A percentile compares a stretch with the other conserved stretches of the same genome.
phyloP scores from a whole-genome alignment of 2,888 invertebrate genomes.

The Eupithecia subumbrata region DNA sequence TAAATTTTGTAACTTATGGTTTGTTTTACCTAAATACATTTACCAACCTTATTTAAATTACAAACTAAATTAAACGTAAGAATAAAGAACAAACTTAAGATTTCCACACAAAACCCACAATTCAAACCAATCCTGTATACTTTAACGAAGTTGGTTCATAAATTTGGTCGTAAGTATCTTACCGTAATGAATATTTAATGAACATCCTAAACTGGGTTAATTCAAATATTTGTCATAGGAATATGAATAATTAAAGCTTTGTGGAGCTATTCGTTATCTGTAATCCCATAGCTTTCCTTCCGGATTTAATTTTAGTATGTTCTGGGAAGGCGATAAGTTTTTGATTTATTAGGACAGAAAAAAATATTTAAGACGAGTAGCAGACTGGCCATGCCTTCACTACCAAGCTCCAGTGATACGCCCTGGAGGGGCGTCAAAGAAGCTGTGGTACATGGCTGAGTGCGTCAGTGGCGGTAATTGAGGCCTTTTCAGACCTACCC shows the following conservation, averaged over 20 bases:
- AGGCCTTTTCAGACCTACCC: too few relatives aligned
- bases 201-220: slow-evolving; percentile 21
- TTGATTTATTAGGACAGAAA: too few relatives aligned
- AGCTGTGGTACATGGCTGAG: too few relatives aligned
- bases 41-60: background rate
- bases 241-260: slow-evolving; percentile 20
- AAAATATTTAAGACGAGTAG: too few relatives aligned
- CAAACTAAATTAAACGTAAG: background rate
- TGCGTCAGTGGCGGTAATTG: too few relatives aligned
- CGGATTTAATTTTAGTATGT: background rate
- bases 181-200: slow-evolving; percentile 26
- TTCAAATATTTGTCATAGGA: slow-evolving; percentile 22
- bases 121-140: slow-evolving; percentile 13
- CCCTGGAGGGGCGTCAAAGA: too few relatives aligned
- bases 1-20: background rate
- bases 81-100: slow-evolving; percentile 8
- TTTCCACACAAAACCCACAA: slow-evolving; percentile 6
- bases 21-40: background rate
- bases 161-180: slow-evolving; percentile 16
- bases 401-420: too few relatives aligned
- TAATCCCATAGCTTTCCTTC: background rate
- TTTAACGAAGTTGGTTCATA: slow-evolving; percentile 18
- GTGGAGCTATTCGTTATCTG: slow-evolving; percentile 13
- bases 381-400: too few relatives aligned
- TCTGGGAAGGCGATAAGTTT: background rate